Evolutionary conservation across 2,113 vertebrate species (phyloP).

Genomic region (Vicugna pacos): DNA sequence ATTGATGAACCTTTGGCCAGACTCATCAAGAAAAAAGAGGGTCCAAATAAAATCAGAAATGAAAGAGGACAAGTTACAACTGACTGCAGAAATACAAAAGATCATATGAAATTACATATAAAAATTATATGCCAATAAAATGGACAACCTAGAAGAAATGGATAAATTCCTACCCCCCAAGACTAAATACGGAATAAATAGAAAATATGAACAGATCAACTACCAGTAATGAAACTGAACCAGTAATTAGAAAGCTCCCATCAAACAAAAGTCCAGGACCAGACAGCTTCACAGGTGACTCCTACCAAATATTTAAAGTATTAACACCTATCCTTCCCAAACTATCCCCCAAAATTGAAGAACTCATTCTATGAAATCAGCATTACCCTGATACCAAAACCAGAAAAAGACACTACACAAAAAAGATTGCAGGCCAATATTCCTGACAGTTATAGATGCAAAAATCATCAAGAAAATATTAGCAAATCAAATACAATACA

Average conservation of each 20-base stretch:
- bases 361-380: not conserved
- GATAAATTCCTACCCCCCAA: not conserved
- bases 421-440: not conserved
- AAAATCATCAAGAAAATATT: not conserved
- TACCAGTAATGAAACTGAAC: not conserved
- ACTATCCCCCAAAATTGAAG: not conserved
- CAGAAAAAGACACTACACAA: not conserved
- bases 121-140: not conserved
- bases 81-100: not conserved
- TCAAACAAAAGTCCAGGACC: not conserved
- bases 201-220: not conserved
- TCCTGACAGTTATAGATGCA: not conserved
- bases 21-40: not conserved
- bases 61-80: not conserved
- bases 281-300: not conserved
- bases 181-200: not conserved
- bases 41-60: not conserved
- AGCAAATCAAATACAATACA: not conserved
- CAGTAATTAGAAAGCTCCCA: not conserved
- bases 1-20: not conserved
- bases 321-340: not conserved
- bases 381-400: not conserved
- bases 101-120: not conserved
- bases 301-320: not conserved
- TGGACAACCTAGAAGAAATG: not conserved